Percentiles rank a stretch among this genome's conserved stretches.
phyloP scores from a whole-genome alignment of 2,888 invertebrate genomes.

The Lasioglossum malachurum region DNA sequence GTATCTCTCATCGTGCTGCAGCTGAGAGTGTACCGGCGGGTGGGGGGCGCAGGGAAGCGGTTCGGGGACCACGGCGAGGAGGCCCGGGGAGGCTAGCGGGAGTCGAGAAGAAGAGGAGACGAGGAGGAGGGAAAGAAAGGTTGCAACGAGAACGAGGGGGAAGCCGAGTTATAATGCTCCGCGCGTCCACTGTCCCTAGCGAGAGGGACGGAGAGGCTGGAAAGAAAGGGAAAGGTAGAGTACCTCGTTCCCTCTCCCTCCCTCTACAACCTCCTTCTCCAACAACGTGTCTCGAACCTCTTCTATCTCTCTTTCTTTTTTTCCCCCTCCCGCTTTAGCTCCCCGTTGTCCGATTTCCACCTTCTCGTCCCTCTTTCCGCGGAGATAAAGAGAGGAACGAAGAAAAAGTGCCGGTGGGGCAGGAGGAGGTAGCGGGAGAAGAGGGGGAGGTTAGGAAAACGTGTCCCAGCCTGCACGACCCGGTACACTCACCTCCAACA shows the following conservation, averaged over 20 bases:
- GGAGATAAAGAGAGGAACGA: constrained; percentile 64
- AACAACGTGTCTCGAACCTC: constrained; percentile 23
- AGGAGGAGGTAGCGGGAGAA: constrained; percentile 12
- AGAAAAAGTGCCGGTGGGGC: constrained; percentile 39
- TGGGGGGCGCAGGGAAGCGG: constrained; percentile 14
- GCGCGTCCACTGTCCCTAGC: constrained; percentile 75
- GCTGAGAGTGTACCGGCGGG: constrained; percentile 49
- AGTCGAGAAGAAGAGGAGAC: constrained; percentile 37
- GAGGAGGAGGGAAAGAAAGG: constrained; percentile 52
- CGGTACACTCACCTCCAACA: constrained; percentile 80
- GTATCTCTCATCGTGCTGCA: constrained; percentile 68
- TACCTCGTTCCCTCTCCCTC: constrained; percentile 41
- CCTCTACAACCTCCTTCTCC: constrained; percentile 28
- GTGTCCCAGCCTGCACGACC: constrained; percentile 83
- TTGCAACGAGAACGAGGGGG: constrained; percentile 39
- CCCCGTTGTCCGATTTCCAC: constrained; percentile 19
- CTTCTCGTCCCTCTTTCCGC: constrained; percentile 43
- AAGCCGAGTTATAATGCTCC: constrained; percentile 77
- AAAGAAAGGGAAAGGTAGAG: constrained; percentile 27
- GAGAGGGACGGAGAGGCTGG: constrained; percentile 36
- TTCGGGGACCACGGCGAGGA: constrained; percentile 8
- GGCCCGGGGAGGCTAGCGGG: constrained; percentile 36
- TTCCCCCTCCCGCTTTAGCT: constrained; percentile 19
- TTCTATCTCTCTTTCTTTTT: constrained; percentile 24
- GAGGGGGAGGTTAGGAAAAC: constrained; percentile 78